phyloP scores from a whole-genome alignment of 2,797 vertebrate species.

The Clamator glandarius region DNA sequence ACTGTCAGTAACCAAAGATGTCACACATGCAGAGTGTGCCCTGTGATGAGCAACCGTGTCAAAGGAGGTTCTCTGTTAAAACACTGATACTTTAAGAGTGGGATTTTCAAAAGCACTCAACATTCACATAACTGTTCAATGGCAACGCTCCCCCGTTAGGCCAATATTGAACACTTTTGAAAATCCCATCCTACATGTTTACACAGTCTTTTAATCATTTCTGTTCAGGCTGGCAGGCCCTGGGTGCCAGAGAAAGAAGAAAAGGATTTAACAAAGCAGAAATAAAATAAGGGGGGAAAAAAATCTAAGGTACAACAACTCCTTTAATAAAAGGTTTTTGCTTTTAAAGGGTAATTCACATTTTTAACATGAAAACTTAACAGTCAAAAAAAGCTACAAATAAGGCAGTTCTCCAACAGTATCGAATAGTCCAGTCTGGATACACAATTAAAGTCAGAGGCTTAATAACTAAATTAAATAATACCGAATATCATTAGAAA shows the following conservation, averaged over 20 bases:
- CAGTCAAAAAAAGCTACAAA: constrained; percentile 14
- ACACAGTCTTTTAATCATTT: constrained; percentile 72
- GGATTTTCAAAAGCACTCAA: constrained; percentile 70
- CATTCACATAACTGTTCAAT: constrained; percentile 64
- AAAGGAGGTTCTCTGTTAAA: constrained; percentile 68
- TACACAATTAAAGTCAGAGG: not conserved
- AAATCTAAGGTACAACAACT: constrained; percentile 12
- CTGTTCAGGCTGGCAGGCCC: constrained; percentile 56
- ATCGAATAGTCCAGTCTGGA: not conserved
- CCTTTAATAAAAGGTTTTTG: constrained; percentile 27
- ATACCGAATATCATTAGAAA: constrained; percentile 66
- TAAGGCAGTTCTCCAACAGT: not conserved
- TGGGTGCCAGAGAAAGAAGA: constrained; percentile 39
- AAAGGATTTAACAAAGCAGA: constrained; percentile 65
- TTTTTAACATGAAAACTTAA: not conserved
- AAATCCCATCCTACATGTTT: constrained; percentile 70
- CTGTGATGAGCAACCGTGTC: constrained; percentile 65
- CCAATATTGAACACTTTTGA: constrained; percentile 69
- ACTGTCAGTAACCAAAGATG: constrained; percentile 68
- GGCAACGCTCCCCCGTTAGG: constrained; percentile 57
- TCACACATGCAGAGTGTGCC: constrained; percentile 67
- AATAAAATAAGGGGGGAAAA: constrained; percentile 50
- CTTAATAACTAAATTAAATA: constrained; percentile 49
- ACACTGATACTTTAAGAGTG: constrained; percentile 68
- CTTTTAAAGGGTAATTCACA: constrained; percentile 18